Conservation (phyloP, 2,797 vertebrate species). For the Phalloptychus januarius region DNA sequence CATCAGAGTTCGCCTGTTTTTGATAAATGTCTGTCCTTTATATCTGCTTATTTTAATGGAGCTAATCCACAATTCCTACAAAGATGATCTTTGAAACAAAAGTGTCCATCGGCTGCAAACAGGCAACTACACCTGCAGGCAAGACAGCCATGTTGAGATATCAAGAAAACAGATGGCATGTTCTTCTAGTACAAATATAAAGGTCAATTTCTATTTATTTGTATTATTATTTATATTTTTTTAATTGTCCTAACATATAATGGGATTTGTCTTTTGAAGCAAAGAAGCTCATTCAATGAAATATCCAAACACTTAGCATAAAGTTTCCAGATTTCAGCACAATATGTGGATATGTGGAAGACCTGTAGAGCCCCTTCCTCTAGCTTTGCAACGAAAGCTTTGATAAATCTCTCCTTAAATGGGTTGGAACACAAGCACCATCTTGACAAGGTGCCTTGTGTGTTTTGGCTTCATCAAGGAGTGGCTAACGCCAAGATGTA, state of each 20-base stretch:
- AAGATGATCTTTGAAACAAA: neutral
- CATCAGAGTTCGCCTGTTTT: no score
- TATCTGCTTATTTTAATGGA: neutral
- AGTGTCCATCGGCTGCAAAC: neutral
- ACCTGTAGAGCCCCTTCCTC: neutral
- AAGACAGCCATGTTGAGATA: neutral
- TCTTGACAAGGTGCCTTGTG: conserved; percentile 47
- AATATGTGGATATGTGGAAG: neutral
- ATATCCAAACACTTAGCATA: neutral
- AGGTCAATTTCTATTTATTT: neutral
- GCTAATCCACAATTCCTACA: neutral
- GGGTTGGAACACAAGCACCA: conserved; percentile 49
- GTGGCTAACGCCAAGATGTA: conserved; percentile 61
- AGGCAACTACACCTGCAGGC: neutral
- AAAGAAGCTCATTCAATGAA: neutral
- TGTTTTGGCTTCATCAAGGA: conserved; percentile 65
- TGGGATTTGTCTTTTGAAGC: neutral
- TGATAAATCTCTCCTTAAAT: conserved; percentile 64
- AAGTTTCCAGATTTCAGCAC: neutral
- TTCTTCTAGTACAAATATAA: neutral
- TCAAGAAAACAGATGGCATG: neutral
- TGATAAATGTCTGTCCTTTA: neutral
- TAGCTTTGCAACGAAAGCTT: conserved; percentile 32
- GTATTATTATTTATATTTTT: neutral
- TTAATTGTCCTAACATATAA: neutral